Evolutionary conservation across 2,888 invertebrate species (phyloP), one percentile per base, ranked within the genome.

Genomic region (Palloptera scutellata): DNA sequence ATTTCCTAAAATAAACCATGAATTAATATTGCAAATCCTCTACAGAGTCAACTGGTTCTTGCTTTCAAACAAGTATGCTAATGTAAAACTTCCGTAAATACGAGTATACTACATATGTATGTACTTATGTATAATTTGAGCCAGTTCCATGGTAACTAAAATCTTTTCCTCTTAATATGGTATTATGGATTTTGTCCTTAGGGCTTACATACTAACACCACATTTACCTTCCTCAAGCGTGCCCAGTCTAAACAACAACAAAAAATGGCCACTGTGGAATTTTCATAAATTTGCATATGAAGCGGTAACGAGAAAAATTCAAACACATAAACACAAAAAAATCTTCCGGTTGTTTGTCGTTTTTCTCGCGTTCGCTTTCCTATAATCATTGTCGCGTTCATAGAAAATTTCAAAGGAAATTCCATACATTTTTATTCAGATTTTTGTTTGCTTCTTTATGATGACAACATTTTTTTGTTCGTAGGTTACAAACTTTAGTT

Each of bases 211-310:
- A 30, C 3, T 30, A 30, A 30, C 30, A 30, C 30, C 30, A 30
- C 6, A 30, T 30, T 30, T 42, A 9, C 30, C n/a, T 17, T 30
- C 13, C 20, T 10, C 6, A 6, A 13, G 9, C 54, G 30, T 17
- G n/a, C 19, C 9, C 3, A 11, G 54, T 54, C 11, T 1, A 6
- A 55, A 57, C n/a, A n/a, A n/a, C n/a, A n/a, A n/a, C n/a, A 59
- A 64, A 64, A 42, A 15, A 42, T 10, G 40, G 57, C 66, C n/a
- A n/a, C n/a, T n/a, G 65, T 65, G 68, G 64, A 62, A 76, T 78
- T 75, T 76, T 75, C 76, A 81, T 77, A 76, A 79, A 76, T 81
- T 78, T 66, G 54, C 62, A 64, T 67, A 53, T 57, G 12, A 8
- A 51, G 30, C 13, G n/a, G 15, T 48, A 66, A 58, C 43, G 62